A percentile compares a stretch with the other conserved stretches of the same genome.
phyloP scores from a whole-genome alignment of 2,888 invertebrate genomes.

The Eilema sororculum region DNA sequence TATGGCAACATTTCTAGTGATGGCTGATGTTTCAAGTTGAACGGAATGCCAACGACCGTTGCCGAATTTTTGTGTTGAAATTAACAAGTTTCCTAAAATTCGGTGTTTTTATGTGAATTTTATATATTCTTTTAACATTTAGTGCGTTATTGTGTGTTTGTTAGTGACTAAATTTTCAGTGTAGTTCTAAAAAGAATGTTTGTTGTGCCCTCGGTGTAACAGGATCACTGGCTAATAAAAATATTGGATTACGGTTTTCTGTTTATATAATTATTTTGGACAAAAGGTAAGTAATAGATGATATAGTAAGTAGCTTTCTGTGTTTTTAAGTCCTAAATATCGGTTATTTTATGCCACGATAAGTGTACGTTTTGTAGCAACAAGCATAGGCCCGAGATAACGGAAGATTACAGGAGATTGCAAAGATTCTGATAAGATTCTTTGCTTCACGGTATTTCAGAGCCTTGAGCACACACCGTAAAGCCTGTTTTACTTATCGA shows the following conservation, averaged over 20 bases:
- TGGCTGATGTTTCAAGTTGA: constrained; percentile 82
- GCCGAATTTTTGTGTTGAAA: constrained; percentile 77
- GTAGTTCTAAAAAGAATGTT: constrained; percentile 76
- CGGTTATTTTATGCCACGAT: constrained; percentile 74
- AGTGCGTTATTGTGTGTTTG: constrained; percentile 71
- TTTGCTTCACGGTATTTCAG: constrained; percentile 46
- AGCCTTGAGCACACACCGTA: constrained; percentile 39
- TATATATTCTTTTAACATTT: constrained; percentile 62
- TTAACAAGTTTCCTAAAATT: constrained; percentile 74
- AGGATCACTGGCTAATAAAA: constrained; percentile 80
- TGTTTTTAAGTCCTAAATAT: constrained; percentile 31
- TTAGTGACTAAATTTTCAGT: constrained; percentile 73
- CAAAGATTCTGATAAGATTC: constrained; percentile 81
- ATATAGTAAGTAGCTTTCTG: constrained; percentile 30
- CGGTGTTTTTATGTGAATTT: constrained; percentile 72
- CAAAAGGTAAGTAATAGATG: constrained; percentile 72
- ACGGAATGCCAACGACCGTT: constrained; percentile 71
- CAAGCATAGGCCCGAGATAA: constrained; percentile 69
- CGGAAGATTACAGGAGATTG: constrained; percentile 81
- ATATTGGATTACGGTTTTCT: constrained; percentile 84
- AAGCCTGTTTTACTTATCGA: constrained; percentile 23
- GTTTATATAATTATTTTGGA: constrained; percentile 75
- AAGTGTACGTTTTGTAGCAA: constrained; percentile 67
- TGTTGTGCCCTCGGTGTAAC: constrained; percentile 82
- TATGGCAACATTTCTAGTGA: constrained; percentile 80